Conservation (phyloP, 2,797 vertebrate genomes). For the Esox masquinongy region DNA sequence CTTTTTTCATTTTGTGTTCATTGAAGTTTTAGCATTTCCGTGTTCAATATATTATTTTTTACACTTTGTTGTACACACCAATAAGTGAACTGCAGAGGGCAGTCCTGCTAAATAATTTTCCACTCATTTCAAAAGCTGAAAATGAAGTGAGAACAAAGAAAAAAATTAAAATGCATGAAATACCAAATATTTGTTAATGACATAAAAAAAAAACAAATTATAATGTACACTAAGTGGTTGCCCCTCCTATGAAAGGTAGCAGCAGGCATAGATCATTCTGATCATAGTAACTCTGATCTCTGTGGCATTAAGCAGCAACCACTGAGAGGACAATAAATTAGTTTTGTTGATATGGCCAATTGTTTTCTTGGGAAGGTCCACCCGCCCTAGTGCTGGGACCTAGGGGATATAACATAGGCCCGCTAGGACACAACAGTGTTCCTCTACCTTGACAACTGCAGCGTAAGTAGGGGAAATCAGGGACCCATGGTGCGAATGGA, state of each 20-base stretch:
- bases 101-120: neutral
- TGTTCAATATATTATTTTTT: neutral
- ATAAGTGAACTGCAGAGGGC: slow-evolving; percentile 9
- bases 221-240: neutral
- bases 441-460: neutral
- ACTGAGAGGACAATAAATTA: neutral
- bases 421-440: neutral
- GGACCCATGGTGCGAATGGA: slow-evolving; percentile 22
- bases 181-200: too few relatives aligned
- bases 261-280: too few relatives aligned
- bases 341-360: neutral
- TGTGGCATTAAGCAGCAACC: neutral
- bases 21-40: neutral
- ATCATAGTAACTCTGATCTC: neutral
- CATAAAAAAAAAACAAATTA: neutral
- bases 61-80: neutral
- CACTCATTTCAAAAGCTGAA: neutral
- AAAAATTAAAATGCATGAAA: neutral
- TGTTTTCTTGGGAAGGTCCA: neutral
- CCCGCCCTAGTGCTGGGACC: neutral
- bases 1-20: neutral
- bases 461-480: neutral
- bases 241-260: neutral
- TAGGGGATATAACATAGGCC: neutral
- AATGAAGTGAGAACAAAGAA: neutral